phyloP scores from a whole-genome alignment of 2,888 invertebrate genomes.

The Rhopalosiphum nymphaeae region DNA sequence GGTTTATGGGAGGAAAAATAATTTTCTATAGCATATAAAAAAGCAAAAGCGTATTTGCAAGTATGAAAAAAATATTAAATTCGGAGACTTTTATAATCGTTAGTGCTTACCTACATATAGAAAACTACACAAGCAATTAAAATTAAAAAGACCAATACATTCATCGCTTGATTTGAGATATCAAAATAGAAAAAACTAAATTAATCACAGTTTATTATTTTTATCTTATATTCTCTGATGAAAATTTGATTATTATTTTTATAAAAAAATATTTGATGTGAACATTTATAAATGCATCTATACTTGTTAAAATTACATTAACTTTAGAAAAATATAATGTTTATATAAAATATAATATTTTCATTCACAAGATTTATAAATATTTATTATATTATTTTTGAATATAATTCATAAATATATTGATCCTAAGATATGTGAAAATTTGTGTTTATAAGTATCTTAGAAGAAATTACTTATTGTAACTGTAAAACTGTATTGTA shows the following conservation, averaged over 20 bases:
- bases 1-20: conserved; percentile 19
- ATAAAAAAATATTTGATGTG: not conserved
- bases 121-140: conserved; percentile 7
- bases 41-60: not conserved
- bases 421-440: not conserved
- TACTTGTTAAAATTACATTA: not conserved
- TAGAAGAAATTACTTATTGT: not conserved
- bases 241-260: not conserved
- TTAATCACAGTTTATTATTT: not conserved
- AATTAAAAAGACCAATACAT: not conserved
- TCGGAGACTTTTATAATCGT: conserved; percentile 10
- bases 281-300: not conserved
- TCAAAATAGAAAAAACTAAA: not conserved
- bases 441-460: not conserved
- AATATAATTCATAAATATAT: not conserved
- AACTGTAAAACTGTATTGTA: not conserved
- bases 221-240: not conserved
- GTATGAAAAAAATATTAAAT: not conserved
- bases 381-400: not conserved
- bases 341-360: not conserved
- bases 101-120: not conserved
- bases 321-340: not conserved
- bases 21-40: conserved; percentile 34
- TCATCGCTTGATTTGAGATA: not conserved
- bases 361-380: not conserved